Base-by-base conservation (phyloP, 2,113 vertebrate species). In the Hemicordylus capensis region DNA sequence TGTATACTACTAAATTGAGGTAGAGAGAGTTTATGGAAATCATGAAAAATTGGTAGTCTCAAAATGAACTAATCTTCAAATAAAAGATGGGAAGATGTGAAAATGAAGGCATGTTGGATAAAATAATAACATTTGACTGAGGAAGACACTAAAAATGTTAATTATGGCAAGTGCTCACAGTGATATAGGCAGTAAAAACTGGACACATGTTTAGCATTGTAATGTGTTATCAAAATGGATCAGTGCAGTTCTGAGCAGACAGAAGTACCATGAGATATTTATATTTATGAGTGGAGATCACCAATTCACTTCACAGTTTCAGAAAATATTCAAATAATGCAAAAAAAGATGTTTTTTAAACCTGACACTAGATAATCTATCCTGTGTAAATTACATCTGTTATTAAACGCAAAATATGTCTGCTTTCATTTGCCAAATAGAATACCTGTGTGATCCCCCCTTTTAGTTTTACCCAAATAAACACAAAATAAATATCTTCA, bases 231-330 rank as follows among this genome's bases (percentile, higher is more conserved):
- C 74, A 70, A 24, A 74, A 46, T 31, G 80, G 20, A 84, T 51
- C 58, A 64, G 42, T n/a, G 54, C 9, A 44, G 28, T 80, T 91
- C 64, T 83, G 31, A 54, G 37, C 76, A 84, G 86, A 48, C 3
- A 51, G 46, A 81, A 31, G 17, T 15, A 44, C 28, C 3, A 44
- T 58, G 42, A n/a, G 28, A 19, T 85, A 39, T 84, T 17, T 80
- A 4, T 24, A 70, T 0, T 37, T 44, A 51, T 63, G 54, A 87
- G 3, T 2, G 59, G 74, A 63, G 58, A 86, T 42, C n/a, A 58
- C 39, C 1, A 4, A 0, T 19, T 73, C n/a, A 46, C 81, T 89
- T 72, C 12, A 42, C 42, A 64, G 3, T 26, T 4, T 84, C 28
- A 80, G 51, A 56, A 80, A 77, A 1, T 84, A 74, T 10, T 80